Evolutionary conservation across 1,140 invertebrate genomes (phyloP).

Genomic region (Drosophila dunni): DNA sequence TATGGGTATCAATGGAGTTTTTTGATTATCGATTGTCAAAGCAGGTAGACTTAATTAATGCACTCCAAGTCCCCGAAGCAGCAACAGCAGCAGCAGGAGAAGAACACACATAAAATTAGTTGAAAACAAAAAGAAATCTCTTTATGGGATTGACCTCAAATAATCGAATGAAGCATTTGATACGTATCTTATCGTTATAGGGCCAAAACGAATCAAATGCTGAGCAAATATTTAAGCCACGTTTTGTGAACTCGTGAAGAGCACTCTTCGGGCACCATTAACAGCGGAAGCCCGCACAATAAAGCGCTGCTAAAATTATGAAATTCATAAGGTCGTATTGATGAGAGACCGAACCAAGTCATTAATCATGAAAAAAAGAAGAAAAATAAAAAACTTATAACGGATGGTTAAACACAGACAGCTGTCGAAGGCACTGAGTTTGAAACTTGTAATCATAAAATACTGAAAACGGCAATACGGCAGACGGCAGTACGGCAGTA

Average conservation of each 20-base stretch:
- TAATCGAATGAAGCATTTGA: conserved; percentile 22
- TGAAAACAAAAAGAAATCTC: conserved; percentile 60
- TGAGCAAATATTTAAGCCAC: conserved; percentile 32
- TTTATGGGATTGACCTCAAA: conserved; percentile 57
- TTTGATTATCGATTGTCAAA: conserved; percentile 51
- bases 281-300: conserved; percentile 46
- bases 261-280: conserved; percentile 25
- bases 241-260: conserved; percentile 23
- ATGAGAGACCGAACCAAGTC: conserved; percentile 13
- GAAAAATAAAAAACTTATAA: conserved; percentile 17
- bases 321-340: conserved; percentile 42
- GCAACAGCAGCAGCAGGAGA: conserved; percentile 20
- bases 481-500: background rate
- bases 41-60: conserved; percentile 62
- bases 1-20: conserved; percentile 70
- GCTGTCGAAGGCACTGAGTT: conserved; percentile 17
- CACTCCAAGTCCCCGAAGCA: background rate
- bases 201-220: conserved; percentile 12
- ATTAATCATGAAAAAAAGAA: conserved; percentile 32
- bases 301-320: conserved; percentile 38
- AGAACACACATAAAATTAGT: conserved; percentile 52
- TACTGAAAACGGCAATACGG: background rate
- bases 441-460: conserved; percentile 17
- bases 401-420: conserved; percentile 13
- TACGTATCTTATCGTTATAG: conserved; percentile 14